Evolutionary conservation across 1,140 invertebrate species (phyloP).

Genomic region (Drosophila carrolli): DNA sequence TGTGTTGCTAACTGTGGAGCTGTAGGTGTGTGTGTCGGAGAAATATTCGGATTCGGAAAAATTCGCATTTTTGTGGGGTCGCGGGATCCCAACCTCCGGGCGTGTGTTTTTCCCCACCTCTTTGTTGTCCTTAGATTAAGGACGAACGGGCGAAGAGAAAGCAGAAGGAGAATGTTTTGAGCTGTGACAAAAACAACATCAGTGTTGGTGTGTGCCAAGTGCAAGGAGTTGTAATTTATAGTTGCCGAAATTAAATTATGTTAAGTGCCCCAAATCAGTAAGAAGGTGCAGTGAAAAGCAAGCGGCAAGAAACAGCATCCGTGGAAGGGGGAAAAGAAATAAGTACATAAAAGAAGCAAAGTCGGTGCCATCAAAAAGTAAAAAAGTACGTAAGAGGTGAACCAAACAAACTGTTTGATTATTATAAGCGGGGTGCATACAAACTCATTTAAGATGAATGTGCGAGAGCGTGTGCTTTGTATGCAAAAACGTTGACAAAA

Average conservation of each 20-base stretch:
- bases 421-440: conserved; percentile 43
- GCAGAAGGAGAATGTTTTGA: conserved; percentile 45
- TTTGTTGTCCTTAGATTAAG: conserved; percentile 56
- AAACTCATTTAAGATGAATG: conserved; percentile 25
- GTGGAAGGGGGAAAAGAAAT: conserved; percentile 10
- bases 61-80: conserved; percentile 38
- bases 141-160: conserved; percentile 36
- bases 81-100: conserved; percentile 27
- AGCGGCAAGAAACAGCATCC: conserved; percentile 27
- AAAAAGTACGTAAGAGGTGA: conserved; percentile 44
- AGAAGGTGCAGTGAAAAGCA: conserved; percentile 54
- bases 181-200: conserved; percentile 34
- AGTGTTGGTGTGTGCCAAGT: conserved; percentile 43
- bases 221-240: conserved; percentile 60
- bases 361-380: conserved; percentile 25
- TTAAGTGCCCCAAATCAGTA: conserved; percentile 73
- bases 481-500: conserved; percentile 64
- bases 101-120: not conserved
- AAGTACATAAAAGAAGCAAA: conserved; percentile 1
- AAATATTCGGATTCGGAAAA: conserved; percentile 46
- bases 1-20: conserved; percentile 23
- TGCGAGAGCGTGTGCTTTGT: conserved; percentile 47
- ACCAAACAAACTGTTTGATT: conserved; percentile 42
- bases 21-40: conserved; percentile 35
- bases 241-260: conserved; percentile 76